phyloP scores from a whole-genome alignment of 64 coral and sea anemone species.

The Stichodactyla helianthus region DNA sequence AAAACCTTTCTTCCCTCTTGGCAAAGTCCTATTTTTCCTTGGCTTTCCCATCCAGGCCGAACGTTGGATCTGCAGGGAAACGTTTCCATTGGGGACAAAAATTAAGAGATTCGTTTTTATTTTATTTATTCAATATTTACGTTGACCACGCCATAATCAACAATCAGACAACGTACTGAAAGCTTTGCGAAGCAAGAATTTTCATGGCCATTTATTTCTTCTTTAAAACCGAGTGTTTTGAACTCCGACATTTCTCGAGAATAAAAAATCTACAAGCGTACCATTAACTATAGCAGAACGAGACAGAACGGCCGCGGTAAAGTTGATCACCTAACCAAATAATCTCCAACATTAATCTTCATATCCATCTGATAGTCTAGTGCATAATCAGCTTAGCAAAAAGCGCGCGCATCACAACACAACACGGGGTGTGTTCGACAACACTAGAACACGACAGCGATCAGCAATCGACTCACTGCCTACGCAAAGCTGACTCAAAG shows the following conservation, averaged over 20 bases:
- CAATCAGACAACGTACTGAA: too few relatives aligned
- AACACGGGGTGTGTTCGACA: conserved; percentile 8
- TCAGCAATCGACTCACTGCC: not conserved
- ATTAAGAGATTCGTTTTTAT: too few relatives aligned
- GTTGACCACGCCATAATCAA: too few relatives aligned
- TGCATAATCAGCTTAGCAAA: conserved; percentile 6
- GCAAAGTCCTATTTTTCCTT: too few relatives aligned
- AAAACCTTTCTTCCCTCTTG: too few relatives aligned
- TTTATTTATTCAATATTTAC: too few relatives aligned
- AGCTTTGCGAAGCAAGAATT: not conserved
- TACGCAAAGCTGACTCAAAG: not conserved
- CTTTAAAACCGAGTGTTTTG: not conserved
- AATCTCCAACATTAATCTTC: not conserved
- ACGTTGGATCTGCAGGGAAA: too few relatives aligned
- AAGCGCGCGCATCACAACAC: not conserved
- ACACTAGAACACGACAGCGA: not conserved
- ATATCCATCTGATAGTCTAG: conserved; percentile 5
- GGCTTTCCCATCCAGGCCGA: too few relatives aligned
- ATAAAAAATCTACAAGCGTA: not conserved
- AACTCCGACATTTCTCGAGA: not conserved
- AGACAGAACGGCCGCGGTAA: not conserved
- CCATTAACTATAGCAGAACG: not conserved
- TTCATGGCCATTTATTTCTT: not conserved
- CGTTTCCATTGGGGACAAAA: too few relatives aligned
- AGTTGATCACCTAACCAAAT: not conserved